Evolutionary conservation across 2,797 vertebrate genomes (phyloP).

Genomic region (Molossus alvarezi): DNA sequence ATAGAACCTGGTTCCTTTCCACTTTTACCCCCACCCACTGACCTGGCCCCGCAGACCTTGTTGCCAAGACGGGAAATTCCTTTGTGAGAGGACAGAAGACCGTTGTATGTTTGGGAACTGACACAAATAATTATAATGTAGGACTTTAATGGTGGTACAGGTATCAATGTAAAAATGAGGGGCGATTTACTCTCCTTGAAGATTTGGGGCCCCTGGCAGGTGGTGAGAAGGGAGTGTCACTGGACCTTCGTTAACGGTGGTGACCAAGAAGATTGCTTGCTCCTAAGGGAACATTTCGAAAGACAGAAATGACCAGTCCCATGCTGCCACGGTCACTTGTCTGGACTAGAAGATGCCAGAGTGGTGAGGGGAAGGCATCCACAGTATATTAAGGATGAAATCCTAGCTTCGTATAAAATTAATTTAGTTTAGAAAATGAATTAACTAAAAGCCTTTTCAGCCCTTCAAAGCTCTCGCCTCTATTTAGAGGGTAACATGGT

Average conservation of each 20-base stretch:
- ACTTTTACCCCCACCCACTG: not conserved
- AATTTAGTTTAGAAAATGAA: constrained; percentile 54
- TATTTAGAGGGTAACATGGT: not conserved
- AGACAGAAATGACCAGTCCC: not conserved
- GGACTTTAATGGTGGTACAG: not conserved
- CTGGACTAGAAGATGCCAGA: not conserved
- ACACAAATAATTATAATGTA: not conserved
- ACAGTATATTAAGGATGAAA: constrained; percentile 37
- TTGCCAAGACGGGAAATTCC: constrained; percentile 40
- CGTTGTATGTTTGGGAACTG: not conserved
- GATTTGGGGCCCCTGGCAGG: not conserved
- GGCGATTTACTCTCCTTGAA: not conserved
- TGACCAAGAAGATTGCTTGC: not conserved
- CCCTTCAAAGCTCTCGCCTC: constrained; percentile 6
- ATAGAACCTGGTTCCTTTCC: not conserved
- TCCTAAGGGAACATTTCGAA: constrained; percentile 18
- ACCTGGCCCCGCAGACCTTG: not conserved
- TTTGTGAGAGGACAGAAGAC: not conserved
- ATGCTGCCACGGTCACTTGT: not conserved
- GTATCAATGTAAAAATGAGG: not conserved
- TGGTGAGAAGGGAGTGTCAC: not conserved
- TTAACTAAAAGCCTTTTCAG: constrained; percentile 47
- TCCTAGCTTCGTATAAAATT: constrained; percentile 3
- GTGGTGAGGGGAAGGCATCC: not conserved
- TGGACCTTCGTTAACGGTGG: not conserved